These are phyloP conservation scores for Sialia sialis DNA, from an alignment of 2,113 vertebrate species.

Conservation along the genomic window DNA sequence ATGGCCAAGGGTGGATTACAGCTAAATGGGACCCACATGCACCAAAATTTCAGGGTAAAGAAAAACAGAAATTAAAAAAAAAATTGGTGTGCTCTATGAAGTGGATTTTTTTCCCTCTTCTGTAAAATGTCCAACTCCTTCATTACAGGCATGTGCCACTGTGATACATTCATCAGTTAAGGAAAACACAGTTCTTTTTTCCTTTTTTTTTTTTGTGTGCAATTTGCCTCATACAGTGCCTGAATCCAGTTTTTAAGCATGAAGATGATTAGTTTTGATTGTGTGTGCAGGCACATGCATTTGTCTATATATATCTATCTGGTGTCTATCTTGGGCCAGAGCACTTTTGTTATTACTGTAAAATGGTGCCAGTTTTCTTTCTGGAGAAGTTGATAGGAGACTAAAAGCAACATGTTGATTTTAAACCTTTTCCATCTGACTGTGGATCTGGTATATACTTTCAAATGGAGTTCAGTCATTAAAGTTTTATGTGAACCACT, in stretches of 20 bases:
- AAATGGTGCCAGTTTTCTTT: neutral
- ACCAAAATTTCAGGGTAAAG: neutral
- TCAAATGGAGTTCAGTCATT: neutral
- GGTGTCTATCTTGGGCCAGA: neutral
- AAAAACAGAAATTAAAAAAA: neutral
- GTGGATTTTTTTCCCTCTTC: neutral
- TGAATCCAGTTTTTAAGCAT: neutral
- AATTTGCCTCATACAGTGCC: neutral
- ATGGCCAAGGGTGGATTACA: neutral
- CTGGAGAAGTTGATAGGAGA: neutral
- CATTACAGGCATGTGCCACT: neutral
- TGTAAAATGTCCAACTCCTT: neutral
- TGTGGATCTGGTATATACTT: neutral
- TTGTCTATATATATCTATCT: fast-evolving
- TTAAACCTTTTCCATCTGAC: neutral
- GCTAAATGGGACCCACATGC: slow-evolving; percentile 11
- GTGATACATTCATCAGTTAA: neutral
- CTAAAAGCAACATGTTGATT: neutral
- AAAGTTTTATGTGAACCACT: neutral
- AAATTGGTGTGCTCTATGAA: neutral
- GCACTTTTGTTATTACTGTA: neutral
- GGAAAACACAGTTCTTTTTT: neutral
- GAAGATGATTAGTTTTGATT: neutral
- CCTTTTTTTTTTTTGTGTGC: neutral
- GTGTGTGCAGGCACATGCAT: neutral